phyloP scores from a whole-genome alignment of 1,140 invertebrate genomes.

The Leucophenga varia region DNA sequence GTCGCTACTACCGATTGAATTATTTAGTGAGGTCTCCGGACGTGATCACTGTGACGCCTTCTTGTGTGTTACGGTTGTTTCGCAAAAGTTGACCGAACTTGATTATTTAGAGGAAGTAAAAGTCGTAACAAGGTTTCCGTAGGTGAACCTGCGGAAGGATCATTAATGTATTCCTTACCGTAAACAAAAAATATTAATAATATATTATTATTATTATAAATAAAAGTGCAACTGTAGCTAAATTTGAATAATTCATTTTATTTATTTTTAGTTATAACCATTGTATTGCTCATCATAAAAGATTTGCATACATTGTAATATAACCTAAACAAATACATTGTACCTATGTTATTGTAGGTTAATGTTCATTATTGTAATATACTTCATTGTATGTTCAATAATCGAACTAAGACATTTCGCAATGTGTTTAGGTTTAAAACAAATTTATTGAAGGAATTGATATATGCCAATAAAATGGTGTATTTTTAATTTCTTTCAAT shows the following conservation, averaged over 20 bases:
- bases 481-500: constrained; percentile 29
- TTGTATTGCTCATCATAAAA: no score
- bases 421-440: constrained; percentile 9
- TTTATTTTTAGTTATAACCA: no score
- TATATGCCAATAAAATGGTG: constrained; percentile 27
- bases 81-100: constrained; percentile 70
- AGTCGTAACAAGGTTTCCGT: constrained; percentile 88
- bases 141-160: constrained; percentile 87
- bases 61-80: constrained; percentile 59
- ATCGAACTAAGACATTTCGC: constrained; percentile 16
- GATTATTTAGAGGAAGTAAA: constrained; percentile 80
- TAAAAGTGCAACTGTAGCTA: no score
- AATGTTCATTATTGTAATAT: no score
- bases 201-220: constrained; percentile 5
- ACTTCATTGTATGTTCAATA: no score
- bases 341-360: no score
- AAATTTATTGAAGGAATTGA: constrained; percentile 12
- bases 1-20: constrained; percentile 88
- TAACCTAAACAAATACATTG: no score
- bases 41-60: constrained; percentile 61
- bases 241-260: no score
- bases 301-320: no score
- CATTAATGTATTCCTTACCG: constrained; percentile 59
- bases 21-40: constrained; percentile 77
- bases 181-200: constrained; percentile 19